Conservation (phyloP, 2,797 vertebrate genomes). For the Anabas testudineus region DNA sequence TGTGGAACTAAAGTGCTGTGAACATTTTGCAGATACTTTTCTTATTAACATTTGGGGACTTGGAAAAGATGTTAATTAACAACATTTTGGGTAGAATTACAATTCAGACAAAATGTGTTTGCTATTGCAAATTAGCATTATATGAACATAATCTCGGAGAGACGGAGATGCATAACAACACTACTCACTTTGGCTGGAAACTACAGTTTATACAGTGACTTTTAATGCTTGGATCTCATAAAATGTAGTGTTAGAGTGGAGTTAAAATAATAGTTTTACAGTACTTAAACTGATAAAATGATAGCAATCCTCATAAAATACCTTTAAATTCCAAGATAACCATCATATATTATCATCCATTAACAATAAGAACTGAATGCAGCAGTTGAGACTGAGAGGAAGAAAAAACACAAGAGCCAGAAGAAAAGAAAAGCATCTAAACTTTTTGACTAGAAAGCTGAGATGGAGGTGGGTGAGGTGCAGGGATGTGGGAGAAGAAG, state of each 20-base stretch:
- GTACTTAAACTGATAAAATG: background rate
- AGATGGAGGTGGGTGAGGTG: background rate
- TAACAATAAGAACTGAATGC: background rate
- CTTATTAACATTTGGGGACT: background rate
- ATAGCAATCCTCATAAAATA: background rate
- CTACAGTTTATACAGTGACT: background rate
- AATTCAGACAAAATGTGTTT: background rate
- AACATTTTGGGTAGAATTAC: background rate
- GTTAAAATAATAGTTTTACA: too few species aligned
- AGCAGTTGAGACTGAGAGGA: background rate
- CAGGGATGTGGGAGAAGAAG: background rate
- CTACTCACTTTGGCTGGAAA: background rate
- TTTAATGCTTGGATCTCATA: too few species aligned
- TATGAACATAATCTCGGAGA: too few species aligned
- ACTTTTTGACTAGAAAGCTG: slow-evolving; percentile 20
- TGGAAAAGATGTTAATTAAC: background rate
- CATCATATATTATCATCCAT: background rate
- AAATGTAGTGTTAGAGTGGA: too few species aligned
- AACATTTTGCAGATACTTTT: background rate
- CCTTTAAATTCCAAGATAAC: background rate
- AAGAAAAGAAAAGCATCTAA: background rate
- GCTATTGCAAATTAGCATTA: background rate
- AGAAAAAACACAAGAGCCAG: background rate
- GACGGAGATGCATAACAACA: too few species aligned
- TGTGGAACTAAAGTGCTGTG: background rate